phyloP scores from a whole-genome alignment of 2,888 invertebrate genomes.

The Teleogryllus oceanicus region DNA sequence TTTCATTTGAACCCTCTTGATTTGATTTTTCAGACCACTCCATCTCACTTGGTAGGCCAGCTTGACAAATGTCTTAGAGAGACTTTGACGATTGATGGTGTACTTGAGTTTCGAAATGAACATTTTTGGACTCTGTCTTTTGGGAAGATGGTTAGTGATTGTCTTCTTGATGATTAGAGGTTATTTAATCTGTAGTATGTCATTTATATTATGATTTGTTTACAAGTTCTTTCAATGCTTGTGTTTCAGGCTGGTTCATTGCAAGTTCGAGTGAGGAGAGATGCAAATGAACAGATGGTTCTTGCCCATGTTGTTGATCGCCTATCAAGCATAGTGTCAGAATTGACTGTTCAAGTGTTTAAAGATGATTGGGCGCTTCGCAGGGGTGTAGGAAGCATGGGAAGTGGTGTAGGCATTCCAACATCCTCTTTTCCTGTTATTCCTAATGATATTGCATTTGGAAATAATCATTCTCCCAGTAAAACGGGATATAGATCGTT shows the following conservation, averaged over 20 bases:
- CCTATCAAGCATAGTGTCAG: slow-evolving; percentile 54
- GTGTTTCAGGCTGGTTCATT: slow-evolving; percentile 53
- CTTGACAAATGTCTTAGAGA: slow-evolving; percentile 59
- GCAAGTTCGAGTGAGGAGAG: slow-evolving; percentile 57
- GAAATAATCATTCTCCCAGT: not conserved
- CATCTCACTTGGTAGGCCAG: slow-evolving; percentile 57
- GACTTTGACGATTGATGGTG: slow-evolving; percentile 60
- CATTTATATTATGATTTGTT: not conserved
- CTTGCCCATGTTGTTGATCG: slow-evolving; percentile 57
- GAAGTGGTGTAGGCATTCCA: not conserved
- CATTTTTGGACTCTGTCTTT: slow-evolving; percentile 63
- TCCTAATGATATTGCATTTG: not conserved
- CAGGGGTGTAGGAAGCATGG: slow-evolving; percentile 18
- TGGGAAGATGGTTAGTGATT: slow-evolving; percentile 51
- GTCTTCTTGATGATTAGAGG: not conserved
- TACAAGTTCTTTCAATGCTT: not conserved
- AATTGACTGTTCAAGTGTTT: slow-evolving; percentile 56
- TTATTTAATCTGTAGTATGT: not conserved
- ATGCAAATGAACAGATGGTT: slow-evolving; percentile 61
- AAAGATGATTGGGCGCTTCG: slow-evolving; percentile 34
- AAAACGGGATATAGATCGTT: not conserved
- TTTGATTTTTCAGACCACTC: slow-evolving; percentile 52
- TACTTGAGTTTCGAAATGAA: slow-evolving; percentile 59
- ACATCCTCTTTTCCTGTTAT: not conserved
- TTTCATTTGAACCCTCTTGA: too few relatives aligned